Percentiles rank a stretch among this genome's conserved stretches.
phyloP scores from a whole-genome alignment of 2,888 invertebrate genomes.

The Aricia artaxerxes region DNA sequence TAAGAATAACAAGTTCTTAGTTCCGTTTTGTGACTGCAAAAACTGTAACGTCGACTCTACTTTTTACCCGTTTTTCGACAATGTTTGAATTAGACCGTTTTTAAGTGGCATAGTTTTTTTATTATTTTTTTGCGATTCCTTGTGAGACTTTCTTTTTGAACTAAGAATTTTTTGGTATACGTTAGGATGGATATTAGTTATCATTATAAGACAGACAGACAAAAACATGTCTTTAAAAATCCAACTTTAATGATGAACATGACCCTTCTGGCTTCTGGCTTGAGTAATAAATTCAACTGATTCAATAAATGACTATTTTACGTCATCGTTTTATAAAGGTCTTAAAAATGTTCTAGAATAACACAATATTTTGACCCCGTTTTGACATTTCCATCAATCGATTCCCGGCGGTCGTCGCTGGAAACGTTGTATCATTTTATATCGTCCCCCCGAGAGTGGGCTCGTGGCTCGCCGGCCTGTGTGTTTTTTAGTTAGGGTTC shows the following conservation, averaged over 20 bases:
- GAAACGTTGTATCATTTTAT: slow-evolving; percentile 67
- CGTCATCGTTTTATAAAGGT: not conserved
- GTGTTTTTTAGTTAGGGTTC: slow-evolving; percentile 63
- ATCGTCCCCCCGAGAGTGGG: slow-evolving; percentile 57
- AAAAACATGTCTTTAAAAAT: too few species aligned
- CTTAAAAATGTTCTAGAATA: not conserved
- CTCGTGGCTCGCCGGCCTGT: slow-evolving; percentile 57
- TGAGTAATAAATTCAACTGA: too few species aligned
- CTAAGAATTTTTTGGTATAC: not conserved
- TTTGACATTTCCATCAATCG: slow-evolving; percentile 65
- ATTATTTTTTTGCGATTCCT: not conserved
- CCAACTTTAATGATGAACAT: too few species aligned
- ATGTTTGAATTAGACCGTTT: slow-evolving; percentile 11
- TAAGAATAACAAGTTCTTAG: slow-evolving; percentile 16
- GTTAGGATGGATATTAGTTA: not conserved
- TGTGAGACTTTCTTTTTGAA: not conserved
- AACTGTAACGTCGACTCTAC: slow-evolving; percentile 6
- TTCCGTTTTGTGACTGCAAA: slow-evolving; percentile 3
- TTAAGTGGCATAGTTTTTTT: not conserved
- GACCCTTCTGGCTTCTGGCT: too few species aligned
- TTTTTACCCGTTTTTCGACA: slow-evolving; percentile 15
- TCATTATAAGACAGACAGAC: too few species aligned
- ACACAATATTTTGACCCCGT: slow-evolving; percentile 47
- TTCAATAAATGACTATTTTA: not conserved
- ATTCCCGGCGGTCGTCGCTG: slow-evolving; percentile 57